Evolutionary conservation across 2,113 vertebrate species (phyloP).

Genomic region (Pterocles burchelli): DNA sequence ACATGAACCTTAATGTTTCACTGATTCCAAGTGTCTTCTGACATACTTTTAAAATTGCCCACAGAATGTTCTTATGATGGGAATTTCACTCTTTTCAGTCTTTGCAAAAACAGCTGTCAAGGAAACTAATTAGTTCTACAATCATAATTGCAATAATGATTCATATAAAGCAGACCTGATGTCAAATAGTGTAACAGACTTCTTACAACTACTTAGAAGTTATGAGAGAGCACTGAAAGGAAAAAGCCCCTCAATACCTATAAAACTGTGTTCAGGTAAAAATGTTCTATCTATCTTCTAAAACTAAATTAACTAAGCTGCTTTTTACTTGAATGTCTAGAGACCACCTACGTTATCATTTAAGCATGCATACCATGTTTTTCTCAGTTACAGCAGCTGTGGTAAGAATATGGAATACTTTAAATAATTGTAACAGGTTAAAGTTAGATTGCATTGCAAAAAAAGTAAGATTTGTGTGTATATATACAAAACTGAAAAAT

Average conservation of each 20-base stretch:
- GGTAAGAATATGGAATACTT: background rate
- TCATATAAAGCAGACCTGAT: background rate
- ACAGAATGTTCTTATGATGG: background rate
- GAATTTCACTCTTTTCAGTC: constrained; percentile 11
- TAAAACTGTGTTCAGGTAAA: background rate
- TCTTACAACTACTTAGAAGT: background rate
- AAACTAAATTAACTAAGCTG: background rate
- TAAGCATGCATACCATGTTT: background rate
- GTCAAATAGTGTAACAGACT: background rate
- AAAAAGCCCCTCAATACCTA: background rate
- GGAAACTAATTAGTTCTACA: constrained; percentile 33
- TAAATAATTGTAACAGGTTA: background rate
- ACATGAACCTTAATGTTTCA: background rate
- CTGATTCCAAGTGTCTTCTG: background rate
- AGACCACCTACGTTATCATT: background rate
- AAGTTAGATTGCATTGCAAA: background rate
- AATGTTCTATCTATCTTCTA: background rate
- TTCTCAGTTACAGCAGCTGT: background rate
- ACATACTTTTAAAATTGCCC: background rate
- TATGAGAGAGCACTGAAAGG: background rate
- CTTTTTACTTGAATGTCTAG: background rate
- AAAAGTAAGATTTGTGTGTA: background rate
- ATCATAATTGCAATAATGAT: constrained; percentile 3
- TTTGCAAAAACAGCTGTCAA: constrained; percentile 41
- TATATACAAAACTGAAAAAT: background rate